These are phyloP conservation scores for Lysandra coridon DNA, from an alignment of 2,888 invertebrate species.

Conservation along the genomic window DNA sequence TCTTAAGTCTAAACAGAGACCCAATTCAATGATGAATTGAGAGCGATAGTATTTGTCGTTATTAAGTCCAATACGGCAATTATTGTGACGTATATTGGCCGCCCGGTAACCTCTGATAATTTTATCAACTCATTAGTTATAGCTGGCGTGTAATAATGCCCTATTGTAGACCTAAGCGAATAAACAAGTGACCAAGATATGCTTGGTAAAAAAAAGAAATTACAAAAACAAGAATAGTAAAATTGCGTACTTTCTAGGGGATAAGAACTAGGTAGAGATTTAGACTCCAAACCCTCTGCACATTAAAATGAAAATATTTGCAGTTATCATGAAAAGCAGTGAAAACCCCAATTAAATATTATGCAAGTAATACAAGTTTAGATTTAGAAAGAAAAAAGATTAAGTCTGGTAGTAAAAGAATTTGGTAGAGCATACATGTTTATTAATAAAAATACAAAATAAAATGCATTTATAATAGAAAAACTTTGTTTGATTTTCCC, in stretches of 20 bases:
- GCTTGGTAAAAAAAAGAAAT: too few relatives aligned
- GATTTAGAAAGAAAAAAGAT: too few relatives aligned
- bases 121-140: neutral
- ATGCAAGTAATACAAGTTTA: too few relatives aligned
- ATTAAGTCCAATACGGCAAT: neutral
- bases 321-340: too few relatives aligned
- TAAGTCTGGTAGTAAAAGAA: neutral
- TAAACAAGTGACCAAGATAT: neutral
- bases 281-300: too few relatives aligned
- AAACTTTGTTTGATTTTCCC: neutral
- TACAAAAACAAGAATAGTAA: too few relatives aligned
- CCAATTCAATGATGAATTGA: neutral
- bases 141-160: neutral
- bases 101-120: neutral
- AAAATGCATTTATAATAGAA: neutral
- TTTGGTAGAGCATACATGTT: neutral
- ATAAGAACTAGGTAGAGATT: too few relatives aligned
- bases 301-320: too few relatives aligned
- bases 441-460: constrained; percentile 8
- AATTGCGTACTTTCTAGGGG: too few relatives aligned
- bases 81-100: neutral
- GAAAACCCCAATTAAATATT: too few relatives aligned
- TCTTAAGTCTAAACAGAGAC: neutral
- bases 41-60: neutral
- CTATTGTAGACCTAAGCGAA: neutral